Evolutionary conservation across 2,797 vertebrate genomes (phyloP), one percentile per base, ranked within the genome.

Genomic region (Tangara arthus): DNA sequence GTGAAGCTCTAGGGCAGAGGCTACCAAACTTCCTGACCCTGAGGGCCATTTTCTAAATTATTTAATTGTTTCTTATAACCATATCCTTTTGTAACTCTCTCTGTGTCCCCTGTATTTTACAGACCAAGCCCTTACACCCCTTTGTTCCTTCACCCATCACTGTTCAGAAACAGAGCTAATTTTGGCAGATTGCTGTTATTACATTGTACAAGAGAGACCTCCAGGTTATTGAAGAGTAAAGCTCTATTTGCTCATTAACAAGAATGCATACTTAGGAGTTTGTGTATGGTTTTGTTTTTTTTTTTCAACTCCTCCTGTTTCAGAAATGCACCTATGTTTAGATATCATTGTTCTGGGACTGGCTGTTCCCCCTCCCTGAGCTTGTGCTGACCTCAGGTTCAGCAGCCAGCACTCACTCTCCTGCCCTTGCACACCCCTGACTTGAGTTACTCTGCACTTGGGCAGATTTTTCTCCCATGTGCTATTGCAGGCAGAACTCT

Each of bases 91-190:
- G 9, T 34, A 70, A 55, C 20, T 82, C 44, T 75, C n/a, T 70
- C n/a, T 79, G 10, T 32, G 16, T 14, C 22, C 15, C n/a, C 34
- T 72, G 2, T 39, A n/a, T 60, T 80, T 89, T 34, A 55, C 12
- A 87, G 32, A 49, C 18, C 46, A 35, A 93, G 53, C 71, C 87
- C 64, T 96, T 80, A 24, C 49, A 63, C 17, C 24, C 19, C 3
- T 0, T 11, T 59, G 28, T 82, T 15, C 14, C 84, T 59, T 39
- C 15, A 53, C 5, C 4, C 41, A 50, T 70, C 0, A 0, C 41
- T 28, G 9, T 46, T 60, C 64, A 61, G 81, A 92, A 80, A 42
- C 49, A 66, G 64, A 95, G 47, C 6, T 52, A 21, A 84, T 89
- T 81, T 86, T 44, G 60, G 57, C 20, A 77, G 30, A 79, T 73